Conservation (phyloP, 2,797 vertebrate genomes). For the Myotis vivesi region DNA sequence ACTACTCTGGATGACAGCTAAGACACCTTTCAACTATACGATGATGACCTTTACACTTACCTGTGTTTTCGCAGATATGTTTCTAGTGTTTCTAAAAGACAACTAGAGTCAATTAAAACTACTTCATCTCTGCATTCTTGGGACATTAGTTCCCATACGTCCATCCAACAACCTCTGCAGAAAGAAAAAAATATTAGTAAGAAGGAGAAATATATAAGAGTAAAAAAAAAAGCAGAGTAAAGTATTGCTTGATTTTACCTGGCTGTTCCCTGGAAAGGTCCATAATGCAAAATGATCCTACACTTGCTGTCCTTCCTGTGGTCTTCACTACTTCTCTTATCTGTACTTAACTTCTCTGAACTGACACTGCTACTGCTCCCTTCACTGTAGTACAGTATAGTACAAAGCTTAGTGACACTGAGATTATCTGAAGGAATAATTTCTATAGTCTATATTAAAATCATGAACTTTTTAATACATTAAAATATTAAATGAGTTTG, state of each 20-base stretch:
- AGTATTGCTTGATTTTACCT: constrained; percentile 82
- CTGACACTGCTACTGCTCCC: constrained; percentile 84
- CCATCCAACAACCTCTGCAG: constrained; percentile 97
- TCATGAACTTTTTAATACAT: constrained; percentile 59
- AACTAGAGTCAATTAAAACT: constrained; percentile 94
- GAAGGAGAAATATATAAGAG: neutral
- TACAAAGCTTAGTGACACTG: constrained; percentile 78
- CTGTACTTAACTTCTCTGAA: constrained; percentile 86
- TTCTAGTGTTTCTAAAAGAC: constrained; percentile 96
- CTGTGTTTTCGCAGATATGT: constrained; percentile 97
- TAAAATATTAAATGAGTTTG: constrained; percentile 57
- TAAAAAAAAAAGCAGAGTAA: constrained; percentile 58
- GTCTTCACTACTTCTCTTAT: constrained; percentile 85
- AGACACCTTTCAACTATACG: neutral
- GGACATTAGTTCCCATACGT: constrained; percentile 99
- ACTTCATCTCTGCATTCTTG: constrained; percentile 98
- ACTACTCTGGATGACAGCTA: neutral
- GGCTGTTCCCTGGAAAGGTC: constrained; percentile 84
- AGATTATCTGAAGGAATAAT: constrained; percentile 46
- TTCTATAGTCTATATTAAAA: constrained; percentile 69
- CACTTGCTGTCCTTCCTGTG: constrained; percentile 85
- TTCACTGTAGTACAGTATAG: constrained; percentile 81
- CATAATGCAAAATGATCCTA: constrained; percentile 86
- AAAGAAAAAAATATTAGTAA: neutral
- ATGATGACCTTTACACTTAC: constrained; percentile 80